phyloP scores from a whole-genome alignment of 2,113 vertebrate species.

The Tetrao urogallus region DNA sequence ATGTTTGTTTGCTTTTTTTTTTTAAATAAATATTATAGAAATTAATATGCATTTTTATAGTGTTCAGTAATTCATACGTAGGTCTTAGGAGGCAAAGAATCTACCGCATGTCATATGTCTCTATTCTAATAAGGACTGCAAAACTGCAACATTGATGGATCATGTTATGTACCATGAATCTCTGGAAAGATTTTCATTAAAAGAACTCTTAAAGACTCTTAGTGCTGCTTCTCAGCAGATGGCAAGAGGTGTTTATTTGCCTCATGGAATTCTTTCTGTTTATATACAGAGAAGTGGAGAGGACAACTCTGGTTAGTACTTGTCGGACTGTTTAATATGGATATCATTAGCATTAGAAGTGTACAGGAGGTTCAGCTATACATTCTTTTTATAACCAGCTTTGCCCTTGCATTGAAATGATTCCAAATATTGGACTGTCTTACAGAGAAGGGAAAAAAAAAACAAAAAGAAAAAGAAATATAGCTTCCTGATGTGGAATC shows the following conservation, averaged over 20 bases:
- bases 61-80: background rate
- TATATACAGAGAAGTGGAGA: background rate
- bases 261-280: slow-evolving; percentile 47
- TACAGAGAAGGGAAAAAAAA: background rate
- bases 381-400: background rate
- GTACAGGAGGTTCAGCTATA: background rate
- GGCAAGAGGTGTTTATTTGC: slow-evolving; percentile 67
- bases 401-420: background rate
- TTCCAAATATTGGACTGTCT: background rate
- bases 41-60: slow-evolving; percentile 31
- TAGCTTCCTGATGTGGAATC: background rate
- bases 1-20: background rate
- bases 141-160: background rate
- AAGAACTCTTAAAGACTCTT: slow-evolving; percentile 43
- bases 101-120: background rate
- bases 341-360: background rate
- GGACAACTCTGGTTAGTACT: background rate
- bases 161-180: background rate
- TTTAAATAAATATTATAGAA: slow-evolving; percentile 20
- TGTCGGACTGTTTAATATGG: background rate
- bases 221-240: slow-evolving; percentile 46
- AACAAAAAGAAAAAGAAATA: background rate
- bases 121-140: background rate
- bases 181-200: slow-evolving; percentile 62
- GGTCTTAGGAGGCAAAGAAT: background rate